Evolutionary conservation across 1,140 invertebrate genomes (phyloP), one percentile per base, ranked within the genome.

Genomic region (Aphidius ervi): DNA sequence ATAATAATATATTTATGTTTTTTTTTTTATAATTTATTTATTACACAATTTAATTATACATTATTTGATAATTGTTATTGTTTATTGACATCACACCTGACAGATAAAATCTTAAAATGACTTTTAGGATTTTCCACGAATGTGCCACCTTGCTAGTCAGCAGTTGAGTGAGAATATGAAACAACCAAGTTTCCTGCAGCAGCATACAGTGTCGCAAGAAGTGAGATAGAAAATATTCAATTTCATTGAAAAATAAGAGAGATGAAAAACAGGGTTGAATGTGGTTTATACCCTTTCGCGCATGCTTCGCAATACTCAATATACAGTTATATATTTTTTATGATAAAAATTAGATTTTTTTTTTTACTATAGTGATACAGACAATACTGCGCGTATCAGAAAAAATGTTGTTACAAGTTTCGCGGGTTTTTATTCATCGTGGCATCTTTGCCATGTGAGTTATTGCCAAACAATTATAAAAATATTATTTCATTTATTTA

Each of bases 141-240:
- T 67, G 66, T 67, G 61, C 64, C 67, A 72, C 67, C 68, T 67
- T 66, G 69, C 72, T 68, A 70, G 71, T 68, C 71, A 67, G 63
- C 72, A 70, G 70, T 74, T 71, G 70, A 76, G 70, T 76, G 74
- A 70, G 68, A 70, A 56, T 68, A 58, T 58, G 46, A 56, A 41
- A 20, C 56, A 46, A n/a, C 23, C 4, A 31, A 31, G 23, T 31
- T 31, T 31, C 23, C 23, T 48, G 60, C 50, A 9, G n/a, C 42
- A 23, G 49, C 39, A 43, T n/a, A 46, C 42, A 40, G 42, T 54
- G 23, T 47, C 46, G 16, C 43, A 57, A 31, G 60, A 16, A 54
- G 60, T 42, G 42, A 62, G 49, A 55, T 43, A 49, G 53, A 60
- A 42, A n/a, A 48, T 42, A 52, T 49, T 23, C 42, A n/a, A 9